A percentile compares a stretch with the other conserved stretches of the same genome.
Evolutionary conservation across 1,140 invertebrate genomes (phyloP).

Genomic region (Danaus plexippus): DNA sequence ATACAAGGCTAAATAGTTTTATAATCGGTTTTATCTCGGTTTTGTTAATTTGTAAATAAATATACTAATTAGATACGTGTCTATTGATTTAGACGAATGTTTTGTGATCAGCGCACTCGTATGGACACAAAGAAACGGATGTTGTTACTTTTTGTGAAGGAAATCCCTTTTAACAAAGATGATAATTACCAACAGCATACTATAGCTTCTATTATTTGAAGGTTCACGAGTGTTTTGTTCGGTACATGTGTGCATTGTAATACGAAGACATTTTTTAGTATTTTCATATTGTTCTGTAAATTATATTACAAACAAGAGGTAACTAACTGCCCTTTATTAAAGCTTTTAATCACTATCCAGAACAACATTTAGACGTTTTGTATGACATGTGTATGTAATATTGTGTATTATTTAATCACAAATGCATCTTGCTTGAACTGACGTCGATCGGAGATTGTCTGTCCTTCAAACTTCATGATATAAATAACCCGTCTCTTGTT

Average conservation of each 20-base stretch:
- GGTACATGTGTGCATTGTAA: too few species aligned
- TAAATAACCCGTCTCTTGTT: constrained; percentile 51
- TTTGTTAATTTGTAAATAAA: too few species aligned
- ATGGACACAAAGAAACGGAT: constrained; percentile 35
- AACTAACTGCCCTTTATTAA: too few species aligned
- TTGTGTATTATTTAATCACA: constrained; percentile 14
- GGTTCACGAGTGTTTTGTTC: constrained; percentile 12
- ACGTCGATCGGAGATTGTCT: constrained; percentile 43
- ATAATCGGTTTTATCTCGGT: constrained; percentile 12
- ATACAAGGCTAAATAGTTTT: constrained; percentile 9
- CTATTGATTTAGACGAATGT: constrained; percentile 2
- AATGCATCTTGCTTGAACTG: constrained; percentile 18
- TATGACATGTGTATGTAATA: constrained; percentile 16
- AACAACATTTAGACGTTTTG: constrained; percentile 4
- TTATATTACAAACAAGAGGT: too few species aligned
- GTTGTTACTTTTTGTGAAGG: constrained; percentile 24
- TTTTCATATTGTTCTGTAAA: too few species aligned
- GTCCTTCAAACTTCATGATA: constrained; percentile 50
- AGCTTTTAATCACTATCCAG: not conserved
- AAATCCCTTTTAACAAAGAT: constrained; percentile 24
- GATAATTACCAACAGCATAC: constrained; percentile 24
- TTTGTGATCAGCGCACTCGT: constrained; percentile 25
- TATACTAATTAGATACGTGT: too few species aligned
- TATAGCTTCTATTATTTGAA: constrained; percentile 22
- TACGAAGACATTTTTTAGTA: too few species aligned